Percentiles rank a stretch among this genome's conserved stretches.
Conservation (phyloP, 2,888 invertebrate genomes). For the Hypena proboscidalis region DNA sequence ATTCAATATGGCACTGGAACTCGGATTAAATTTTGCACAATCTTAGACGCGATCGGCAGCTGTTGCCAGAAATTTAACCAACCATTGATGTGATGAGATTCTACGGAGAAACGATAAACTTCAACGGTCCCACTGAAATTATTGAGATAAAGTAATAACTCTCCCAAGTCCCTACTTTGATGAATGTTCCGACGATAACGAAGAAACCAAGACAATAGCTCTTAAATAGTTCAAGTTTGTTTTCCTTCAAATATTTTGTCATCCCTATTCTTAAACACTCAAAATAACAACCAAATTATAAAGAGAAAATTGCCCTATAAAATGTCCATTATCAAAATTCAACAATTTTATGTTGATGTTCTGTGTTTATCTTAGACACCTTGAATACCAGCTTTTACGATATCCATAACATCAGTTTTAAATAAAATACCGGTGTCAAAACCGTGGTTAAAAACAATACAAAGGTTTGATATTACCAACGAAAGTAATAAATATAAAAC, state of each 20-base stretch:
- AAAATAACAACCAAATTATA: constrained; percentile 53
- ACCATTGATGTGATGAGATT: constrained; percentile 67
- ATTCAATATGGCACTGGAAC: constrained; percentile 78
- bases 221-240: constrained; percentile 25
- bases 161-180: constrained; percentile 17
- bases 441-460: constrained; percentile 58
- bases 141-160: constrained; percentile 46
- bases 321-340: constrained; percentile 60
- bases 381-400: constrained; percentile 67
- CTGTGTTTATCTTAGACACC: constrained; percentile 59
- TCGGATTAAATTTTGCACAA: constrained; percentile 82
- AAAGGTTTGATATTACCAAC: constrained; percentile 57
- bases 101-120: constrained; percentile 54
- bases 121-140: constrained; percentile 49
- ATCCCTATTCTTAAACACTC: constrained; percentile 36
- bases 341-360: constrained; percentile 52
- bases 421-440: constrained; percentile 66
- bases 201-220: constrained; percentile 33
- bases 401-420: constrained; percentile 67
- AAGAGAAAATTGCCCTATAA: constrained; percentile 65
- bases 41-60: constrained; percentile 75
- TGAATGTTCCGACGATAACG: constrained; percentile 27
- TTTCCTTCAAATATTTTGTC: constrained; percentile 21
- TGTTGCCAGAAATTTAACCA: constrained; percentile 73
- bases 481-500: constrained; percentile 58